These are phyloP conservation scores for Platorchestia sp. DNA, from an alignment of 1,140 invertebrate species.

Conservation along the genomic window DNA sequence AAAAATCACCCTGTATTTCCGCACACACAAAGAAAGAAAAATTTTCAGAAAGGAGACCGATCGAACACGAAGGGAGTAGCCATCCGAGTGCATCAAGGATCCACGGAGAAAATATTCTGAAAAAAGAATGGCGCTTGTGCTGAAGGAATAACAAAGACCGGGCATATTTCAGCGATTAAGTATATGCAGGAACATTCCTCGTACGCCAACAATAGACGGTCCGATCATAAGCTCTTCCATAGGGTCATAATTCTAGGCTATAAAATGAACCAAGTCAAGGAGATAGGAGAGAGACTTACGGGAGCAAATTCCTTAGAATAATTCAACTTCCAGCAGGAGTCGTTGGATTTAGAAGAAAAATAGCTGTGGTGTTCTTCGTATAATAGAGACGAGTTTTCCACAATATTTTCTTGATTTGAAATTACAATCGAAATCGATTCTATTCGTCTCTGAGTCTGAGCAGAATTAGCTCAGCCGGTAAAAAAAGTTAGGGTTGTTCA, in stretches of 20 bases:
- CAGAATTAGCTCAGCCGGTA: not conserved
- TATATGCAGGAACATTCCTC: constrained; percentile 44
- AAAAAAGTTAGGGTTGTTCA: not conserved
- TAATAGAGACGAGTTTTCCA: not conserved
- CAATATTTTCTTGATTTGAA: not conserved
- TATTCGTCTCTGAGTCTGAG: not conserved
- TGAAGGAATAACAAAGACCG: not conserved
- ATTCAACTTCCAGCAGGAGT: not conserved
- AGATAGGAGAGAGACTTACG: constrained; percentile 40
- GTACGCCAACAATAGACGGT: constrained; percentile 43
- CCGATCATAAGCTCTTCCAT: constrained; percentile 52
- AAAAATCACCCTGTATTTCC: no score
- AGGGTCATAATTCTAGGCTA: constrained; percentile 47
- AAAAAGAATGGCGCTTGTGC: not conserved
- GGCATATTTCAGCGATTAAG: constrained; percentile 52
- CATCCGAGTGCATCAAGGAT: not conserved
- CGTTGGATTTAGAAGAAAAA: not conserved
- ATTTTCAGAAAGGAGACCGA: no score
- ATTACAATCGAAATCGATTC: not conserved
- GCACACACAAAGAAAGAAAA: no score
- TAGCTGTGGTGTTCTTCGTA: not conserved
- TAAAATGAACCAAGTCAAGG: constrained; percentile 37
- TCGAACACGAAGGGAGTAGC: not conserved
- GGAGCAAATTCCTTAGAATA: not conserved
- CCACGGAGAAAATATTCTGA: not conserved